These are phyloP conservation scores for Andrena hattorfiana DNA, from an alignment of 2,888 invertebrate species.

Conservation along the genomic window DNA sequence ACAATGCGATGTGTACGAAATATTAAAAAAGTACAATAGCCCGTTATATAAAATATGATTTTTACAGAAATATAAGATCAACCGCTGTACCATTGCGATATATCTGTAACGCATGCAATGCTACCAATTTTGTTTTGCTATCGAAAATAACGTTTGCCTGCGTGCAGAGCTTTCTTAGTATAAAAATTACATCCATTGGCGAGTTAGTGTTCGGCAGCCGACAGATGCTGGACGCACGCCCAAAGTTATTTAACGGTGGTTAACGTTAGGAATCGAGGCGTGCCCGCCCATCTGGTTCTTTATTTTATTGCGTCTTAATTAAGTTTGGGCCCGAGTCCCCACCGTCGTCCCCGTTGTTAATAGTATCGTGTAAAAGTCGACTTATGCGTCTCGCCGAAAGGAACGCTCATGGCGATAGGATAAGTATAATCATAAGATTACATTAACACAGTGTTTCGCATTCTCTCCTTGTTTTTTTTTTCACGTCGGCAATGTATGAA, in stretches of 20 bases:
- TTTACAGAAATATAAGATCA: slow-evolving; percentile 81
- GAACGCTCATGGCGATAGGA: slow-evolving; percentile 73
- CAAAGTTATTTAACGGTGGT: slow-evolving; percentile 51
- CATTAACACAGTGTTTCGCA: slow-evolving; percentile 77
- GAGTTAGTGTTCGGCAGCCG: slow-evolving; percentile 52
- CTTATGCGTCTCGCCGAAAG: slow-evolving; percentile 70
- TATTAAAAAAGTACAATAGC: slow-evolving; percentile 85
- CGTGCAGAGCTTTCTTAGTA: slow-evolving; percentile 66
- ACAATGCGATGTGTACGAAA: slow-evolving; percentile 82
- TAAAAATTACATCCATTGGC: slow-evolving; percentile 72
- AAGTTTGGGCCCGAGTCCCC: slow-evolving; percentile 55
- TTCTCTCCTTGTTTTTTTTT: slow-evolving; percentile 57
- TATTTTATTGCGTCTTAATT: slow-evolving; percentile 23
- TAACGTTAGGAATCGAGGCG: slow-evolving; percentile 30
- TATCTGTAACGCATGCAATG: slow-evolving; percentile 75
- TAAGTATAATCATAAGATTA: slow-evolving; percentile 79
- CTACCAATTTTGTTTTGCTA: slow-evolving; percentile 72
- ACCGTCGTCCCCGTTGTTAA: slow-evolving; percentile 50
- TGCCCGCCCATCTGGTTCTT: neutral
- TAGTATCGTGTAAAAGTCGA: slow-evolving; percentile 64
- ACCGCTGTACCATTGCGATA: slow-evolving; percentile 74
- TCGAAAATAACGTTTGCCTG: slow-evolving; percentile 74
- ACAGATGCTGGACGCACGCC: slow-evolving; percentile 51
- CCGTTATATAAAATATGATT: slow-evolving; percentile 85
- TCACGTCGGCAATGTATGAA: slow-evolving; percentile 72